Base-by-base conservation (phyloP, 2,797 vertebrate species). In the Cossypha polioptera region DNA sequence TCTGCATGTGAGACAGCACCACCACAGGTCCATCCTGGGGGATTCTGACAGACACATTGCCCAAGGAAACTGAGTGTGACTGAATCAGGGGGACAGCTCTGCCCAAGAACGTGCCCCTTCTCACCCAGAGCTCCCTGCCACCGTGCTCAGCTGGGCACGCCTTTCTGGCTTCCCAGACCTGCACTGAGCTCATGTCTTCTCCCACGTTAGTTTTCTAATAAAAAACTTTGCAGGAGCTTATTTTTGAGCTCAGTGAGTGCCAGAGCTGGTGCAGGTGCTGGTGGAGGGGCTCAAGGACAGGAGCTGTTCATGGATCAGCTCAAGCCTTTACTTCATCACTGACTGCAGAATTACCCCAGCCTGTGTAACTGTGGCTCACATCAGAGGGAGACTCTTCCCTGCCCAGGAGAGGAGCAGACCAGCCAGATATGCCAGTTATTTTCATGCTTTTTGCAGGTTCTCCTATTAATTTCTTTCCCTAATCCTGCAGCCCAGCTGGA, bases 101-200 rank as follows among this genome's bases (percentile, higher is more conserved):
- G 61, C n/a, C 6, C 20, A 6, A 22, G 13, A 33, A 1, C 24
- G 3, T 3, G 4, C 14, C 38, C 0, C 0, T n/a, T 55, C 31
- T 61, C 58, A 50, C n/a, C n/a, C 31, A 0, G 21, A 28, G 48
- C 51, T 69, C 67, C 14, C 28, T 61, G 61, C 29, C 43, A 1
- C 48, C 31, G 1, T 38, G 53, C 71, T 43, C 48, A 38, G 4
- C 47, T 48, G 20, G 36, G 20, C 29, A 10, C 4, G 5, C 26
- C 29, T 16, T 45, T 7, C 42, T 5, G 38, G 3, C 58, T 76
- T 20, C 51, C 73, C 86, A 72, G 22, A 26, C 29, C 50, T 82
- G 42, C 50, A 2, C 67, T 22, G 36, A 45, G 69, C 33, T 59
- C 36, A 24, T 35, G 42, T n/a, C 48, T 58, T 58, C 58, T 71